phyloP scores from a whole-genome alignment of 2,888 invertebrate genomes.

The Diarsia mendica region DNA sequence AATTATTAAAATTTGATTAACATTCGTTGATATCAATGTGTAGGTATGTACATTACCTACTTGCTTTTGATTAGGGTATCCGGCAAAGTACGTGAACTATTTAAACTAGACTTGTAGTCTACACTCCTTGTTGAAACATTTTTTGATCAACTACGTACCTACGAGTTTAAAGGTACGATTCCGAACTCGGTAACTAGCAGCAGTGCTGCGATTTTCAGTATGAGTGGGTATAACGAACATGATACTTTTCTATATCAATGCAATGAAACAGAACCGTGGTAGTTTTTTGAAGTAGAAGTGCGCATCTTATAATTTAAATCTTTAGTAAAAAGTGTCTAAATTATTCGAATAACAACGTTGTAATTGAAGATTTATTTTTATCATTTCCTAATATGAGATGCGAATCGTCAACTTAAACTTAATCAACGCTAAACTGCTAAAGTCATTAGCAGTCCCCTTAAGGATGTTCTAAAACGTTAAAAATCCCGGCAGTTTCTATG shows the following conservation, averaged over 20 bases:
- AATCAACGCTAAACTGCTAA: constrained; percentile 13
- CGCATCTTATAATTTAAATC: not conserved
- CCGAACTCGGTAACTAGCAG: too few relatives aligned
- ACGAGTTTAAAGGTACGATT: too few relatives aligned
- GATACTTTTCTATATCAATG: too few relatives aligned
- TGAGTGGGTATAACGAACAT: too few relatives aligned
- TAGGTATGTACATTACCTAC: not conserved
- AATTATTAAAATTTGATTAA: constrained; percentile 10
- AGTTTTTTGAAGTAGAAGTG: not conserved
- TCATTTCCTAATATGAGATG: not conserved
- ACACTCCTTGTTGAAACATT: not conserved
- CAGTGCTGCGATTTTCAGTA: not conserved
- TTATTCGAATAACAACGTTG: not conserved
- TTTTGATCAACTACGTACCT: not conserved
- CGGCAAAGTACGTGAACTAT: not conserved
- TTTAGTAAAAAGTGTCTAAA: not conserved
- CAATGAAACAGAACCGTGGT: not conserved
- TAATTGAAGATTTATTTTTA: constrained; percentile 24
- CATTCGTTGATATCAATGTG: constrained; percentile 10
- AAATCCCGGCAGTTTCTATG: constrained; percentile 25
- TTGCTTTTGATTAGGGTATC: not conserved
- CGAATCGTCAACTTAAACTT: not conserved
- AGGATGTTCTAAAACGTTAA: constrained; percentile 21
- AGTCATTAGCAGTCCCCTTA: not conserved
- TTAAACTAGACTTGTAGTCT: not conserved